Evolutionary conservation across 1,140 invertebrate genomes (phyloP), one percentile per base, ranked within the genome.

Genomic region (Temnothorax nylanderi): DNA sequence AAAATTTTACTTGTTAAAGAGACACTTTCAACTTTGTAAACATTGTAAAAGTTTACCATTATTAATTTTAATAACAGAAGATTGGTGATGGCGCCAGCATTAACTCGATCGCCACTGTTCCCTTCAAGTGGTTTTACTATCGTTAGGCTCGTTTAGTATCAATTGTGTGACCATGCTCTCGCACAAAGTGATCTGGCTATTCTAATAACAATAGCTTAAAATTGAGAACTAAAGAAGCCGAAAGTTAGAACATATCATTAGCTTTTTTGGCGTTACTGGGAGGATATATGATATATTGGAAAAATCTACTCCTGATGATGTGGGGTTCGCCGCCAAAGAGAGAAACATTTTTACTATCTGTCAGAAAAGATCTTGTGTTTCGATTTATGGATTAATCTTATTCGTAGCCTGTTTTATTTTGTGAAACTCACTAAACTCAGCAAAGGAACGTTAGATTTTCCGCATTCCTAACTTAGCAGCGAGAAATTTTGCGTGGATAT

Each of bases 371-470:
- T 86, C 88, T 88, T 86, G 75, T 76, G 47, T 74, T 67, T 85
- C 62, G 54, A 89, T 90, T 89, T 90, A 89, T 56, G 60, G 26
- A 51, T 41, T 10, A 54, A 58, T 76, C 64, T 89, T 84, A 90
- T 87, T 87, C 72, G 49, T 56, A 77, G 49, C 54, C 56, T 81
- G 82, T 86, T 88, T 41, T 54, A 32, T 69, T 62, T 62, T 60
- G 8, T n/a, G 41, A 51, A 60, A 67, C 54, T 51, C 41, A n/a
- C 13, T 67, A 34, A 32, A 64, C 54, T 51, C 41, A n/a, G n/a
- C 74, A 34, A 32, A 64, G 88, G 51, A 85, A 89, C 58, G 78
- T 72, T 47, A 34, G n/a, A 69, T 62, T 67, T 21, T 88, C 18
- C 69, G 72, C 84, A 78, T 87, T 88, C 58, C 72, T 82, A 54